Conservation (phyloP, 2,797 vertebrate genomes). For the Glyptemys insculpta region DNA sequence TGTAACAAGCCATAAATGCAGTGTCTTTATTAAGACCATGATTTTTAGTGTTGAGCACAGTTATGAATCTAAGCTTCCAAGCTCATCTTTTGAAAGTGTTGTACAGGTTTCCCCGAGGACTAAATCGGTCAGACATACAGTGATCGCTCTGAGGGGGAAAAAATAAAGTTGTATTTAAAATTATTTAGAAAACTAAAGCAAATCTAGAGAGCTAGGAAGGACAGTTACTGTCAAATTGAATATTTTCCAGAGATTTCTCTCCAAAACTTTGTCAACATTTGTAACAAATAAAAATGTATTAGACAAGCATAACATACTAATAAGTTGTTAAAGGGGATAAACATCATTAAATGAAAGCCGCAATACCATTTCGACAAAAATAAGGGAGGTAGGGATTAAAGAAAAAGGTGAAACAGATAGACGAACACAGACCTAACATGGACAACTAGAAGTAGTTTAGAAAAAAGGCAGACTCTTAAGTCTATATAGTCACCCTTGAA, state of each 20-base stretch:
- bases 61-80: too few relatives aligned
- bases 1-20: too few relatives aligned
- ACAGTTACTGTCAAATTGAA: not conserved
- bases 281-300: not conserved
- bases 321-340: not conserved
- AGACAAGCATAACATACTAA: not conserved
- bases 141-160: too few relatives aligned
- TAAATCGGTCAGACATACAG: too few relatives aligned
- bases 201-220: not conserved
- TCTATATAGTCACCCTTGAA: not conserved
- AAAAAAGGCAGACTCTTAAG: not conserved
- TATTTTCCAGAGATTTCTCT: not conserved
- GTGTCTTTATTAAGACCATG: too few relatives aligned
- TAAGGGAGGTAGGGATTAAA: not conserved
- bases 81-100: too few relatives aligned
- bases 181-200: not conserved
- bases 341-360: not conserved
- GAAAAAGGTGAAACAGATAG: not conserved
- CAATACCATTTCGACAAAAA: not conserved
- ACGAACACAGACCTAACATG: not conserved
- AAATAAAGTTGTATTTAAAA: too few relatives aligned
- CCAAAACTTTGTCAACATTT: not conserved
- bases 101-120: too few relatives aligned
- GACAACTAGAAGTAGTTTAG: not conserved
- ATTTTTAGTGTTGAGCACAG: too few relatives aligned